Evolutionary conservation across 2,113 vertebrate genomes (phyloP).

Genomic region (Argyrosomus japonicus): DNA sequence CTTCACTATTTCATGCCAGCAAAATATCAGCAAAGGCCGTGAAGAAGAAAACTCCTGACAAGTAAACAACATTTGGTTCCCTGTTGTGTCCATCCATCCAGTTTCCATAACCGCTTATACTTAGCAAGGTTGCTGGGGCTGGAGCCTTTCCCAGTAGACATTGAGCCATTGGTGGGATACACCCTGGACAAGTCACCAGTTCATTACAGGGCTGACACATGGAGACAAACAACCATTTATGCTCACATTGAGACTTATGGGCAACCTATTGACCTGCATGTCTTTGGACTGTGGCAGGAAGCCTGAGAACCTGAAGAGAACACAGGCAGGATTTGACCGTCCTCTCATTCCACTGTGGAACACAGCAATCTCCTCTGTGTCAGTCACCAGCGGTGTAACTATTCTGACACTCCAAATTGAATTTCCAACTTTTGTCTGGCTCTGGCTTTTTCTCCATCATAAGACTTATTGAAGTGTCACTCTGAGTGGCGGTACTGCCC

Average conservation of each 20-base stretch:
- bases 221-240: no score
- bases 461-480: constrained; percentile 56
- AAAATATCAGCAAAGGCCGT: neutral
- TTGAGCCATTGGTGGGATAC: no score
- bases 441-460: constrained; percentile 15
- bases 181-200: no score
- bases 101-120: no score
- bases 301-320: no score
- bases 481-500: neutral
- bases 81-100: no score
- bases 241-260: no score
- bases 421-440: constrained; percentile 46
- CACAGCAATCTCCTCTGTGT: constrained; percentile 31
- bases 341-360: constrained; percentile 26
- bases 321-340: neutral
- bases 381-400: neutral
- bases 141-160: no score
- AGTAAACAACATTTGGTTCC: neutral
- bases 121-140: no score
- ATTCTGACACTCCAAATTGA: constrained; percentile 56
- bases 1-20: neutral
- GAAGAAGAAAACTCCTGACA: neutral
- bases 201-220: no score
- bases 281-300: no score
- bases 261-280: no score